A percentile compares a stretch with the other conserved stretches of the same genome.
These are phyloP conservation scores for Bicyclus anynana DNA, from an alignment of 1,140 invertebrate genomes.

Conservation along the genomic window DNA sequence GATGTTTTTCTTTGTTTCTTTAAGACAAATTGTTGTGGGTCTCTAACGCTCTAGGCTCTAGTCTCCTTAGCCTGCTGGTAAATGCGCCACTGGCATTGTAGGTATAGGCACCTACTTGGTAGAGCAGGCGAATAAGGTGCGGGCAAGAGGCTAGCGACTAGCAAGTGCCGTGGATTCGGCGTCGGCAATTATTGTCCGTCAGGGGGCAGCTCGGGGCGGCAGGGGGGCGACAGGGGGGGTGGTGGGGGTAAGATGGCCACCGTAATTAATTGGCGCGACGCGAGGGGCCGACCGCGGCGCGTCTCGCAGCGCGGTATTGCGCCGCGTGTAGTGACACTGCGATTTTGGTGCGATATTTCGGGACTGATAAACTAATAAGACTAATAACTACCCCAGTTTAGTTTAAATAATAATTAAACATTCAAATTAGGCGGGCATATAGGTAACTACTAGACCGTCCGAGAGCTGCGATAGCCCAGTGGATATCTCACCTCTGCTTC, in stretches of 20 bases:
- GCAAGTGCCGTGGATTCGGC: conserved; percentile 52
- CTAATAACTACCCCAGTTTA: too few species aligned
- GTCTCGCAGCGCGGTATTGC: conserved; percentile 66
- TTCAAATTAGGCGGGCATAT: too few species aligned
- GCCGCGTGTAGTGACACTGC: conserved; percentile 40
- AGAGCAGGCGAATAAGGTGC: conserved; percentile 6
- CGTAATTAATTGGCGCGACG: conserved; percentile 76
- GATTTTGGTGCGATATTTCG: background rate
- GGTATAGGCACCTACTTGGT: background rate
- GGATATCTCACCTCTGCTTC: too few species aligned
- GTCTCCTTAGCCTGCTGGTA: too few species aligned
- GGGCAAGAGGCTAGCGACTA: conserved; percentile 44
- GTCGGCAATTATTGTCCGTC: conserved; percentile 68
- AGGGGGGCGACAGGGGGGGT: conserved; percentile 29
- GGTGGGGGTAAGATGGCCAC: conserved; percentile 67
- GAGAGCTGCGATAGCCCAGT: too few species aligned
- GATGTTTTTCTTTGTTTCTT: too few species aligned
- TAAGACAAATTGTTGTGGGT: too few species aligned
- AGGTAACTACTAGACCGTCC: too few species aligned
- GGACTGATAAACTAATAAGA: background rate
- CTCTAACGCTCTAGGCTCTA: too few species aligned
- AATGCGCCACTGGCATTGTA: too few species aligned
- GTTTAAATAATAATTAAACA: too few species aligned
- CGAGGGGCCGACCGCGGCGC: conserved; percentile 70
- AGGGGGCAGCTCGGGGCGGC: conserved; percentile 39